Evolutionary conservation across 2,888 invertebrate genomes (phyloP).

Genomic region (Spilosoma lubricipeda): DNA sequence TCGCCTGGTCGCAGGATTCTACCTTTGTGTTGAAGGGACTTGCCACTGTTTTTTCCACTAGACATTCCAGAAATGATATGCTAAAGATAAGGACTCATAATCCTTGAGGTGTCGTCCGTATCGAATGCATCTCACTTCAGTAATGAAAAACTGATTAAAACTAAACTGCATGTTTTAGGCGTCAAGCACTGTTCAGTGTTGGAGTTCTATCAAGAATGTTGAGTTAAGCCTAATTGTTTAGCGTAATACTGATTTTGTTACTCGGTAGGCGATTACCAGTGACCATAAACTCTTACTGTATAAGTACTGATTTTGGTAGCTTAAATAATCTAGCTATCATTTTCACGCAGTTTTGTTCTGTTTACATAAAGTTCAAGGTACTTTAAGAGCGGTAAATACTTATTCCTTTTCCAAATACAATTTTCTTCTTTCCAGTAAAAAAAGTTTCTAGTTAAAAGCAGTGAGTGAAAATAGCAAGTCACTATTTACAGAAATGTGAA

Average conservation of each 20-base stretch:
- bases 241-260: too few species aligned
- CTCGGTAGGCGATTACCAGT: neutral
- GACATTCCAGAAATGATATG: neutral
- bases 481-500: conserved; percentile 74
- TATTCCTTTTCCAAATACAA: conserved; percentile 41
- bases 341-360: neutral
- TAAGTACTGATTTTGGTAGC: too few species aligned
- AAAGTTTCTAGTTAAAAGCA: conserved; percentile 38
- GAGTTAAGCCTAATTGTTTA: neutral
- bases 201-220: neutral
- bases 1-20: too few species aligned
- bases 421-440: conserved; percentile 22
- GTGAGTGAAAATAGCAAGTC: conserved; percentile 62
- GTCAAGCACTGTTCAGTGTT: neutral
- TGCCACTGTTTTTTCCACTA: too few species aligned
- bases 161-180: too few species aligned
- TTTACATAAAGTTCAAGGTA: neutral
- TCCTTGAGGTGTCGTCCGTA: neutral
- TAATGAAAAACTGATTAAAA: neutral
- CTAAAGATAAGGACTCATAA: too few species aligned
- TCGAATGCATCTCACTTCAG: neutral
- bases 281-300: too few species aligned
- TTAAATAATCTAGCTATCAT: too few species aligned
- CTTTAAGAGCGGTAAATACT: conserved; percentile 14
- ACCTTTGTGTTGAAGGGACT: too few species aligned